Conservation (phyloP, 1,140 invertebrate species). For the Drosophila persimilis region DNA sequence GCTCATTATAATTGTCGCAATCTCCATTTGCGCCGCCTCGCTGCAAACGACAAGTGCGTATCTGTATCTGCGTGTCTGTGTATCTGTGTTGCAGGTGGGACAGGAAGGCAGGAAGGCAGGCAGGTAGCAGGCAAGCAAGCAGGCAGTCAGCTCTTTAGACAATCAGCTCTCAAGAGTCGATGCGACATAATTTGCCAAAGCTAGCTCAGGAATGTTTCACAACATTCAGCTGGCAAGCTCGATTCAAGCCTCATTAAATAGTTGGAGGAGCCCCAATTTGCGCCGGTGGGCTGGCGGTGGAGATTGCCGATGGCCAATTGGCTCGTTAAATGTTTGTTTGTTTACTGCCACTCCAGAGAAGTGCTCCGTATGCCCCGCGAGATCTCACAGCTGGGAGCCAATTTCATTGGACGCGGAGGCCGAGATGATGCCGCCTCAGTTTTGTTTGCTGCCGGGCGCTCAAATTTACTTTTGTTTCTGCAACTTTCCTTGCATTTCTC, state of each 20-base stretch:
- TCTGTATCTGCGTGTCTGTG: constrained; percentile 10
- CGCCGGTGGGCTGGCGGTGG: constrained; percentile 32
- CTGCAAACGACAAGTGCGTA: constrained; percentile 73
- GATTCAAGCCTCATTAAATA: constrained; percentile 38
- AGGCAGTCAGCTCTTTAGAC: neutral
- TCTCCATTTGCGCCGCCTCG: constrained; percentile 72
- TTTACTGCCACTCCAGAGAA: constrained; percentile 37
- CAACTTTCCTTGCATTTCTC: constrained; percentile 78
- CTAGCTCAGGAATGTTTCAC: constrained; percentile 46
- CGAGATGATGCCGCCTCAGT: neutral
- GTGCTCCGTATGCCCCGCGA: neutral
- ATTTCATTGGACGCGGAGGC: constrained; percentile 45
- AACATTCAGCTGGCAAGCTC: constrained; percentile 19
- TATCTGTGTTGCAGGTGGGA: constrained; percentile 8
- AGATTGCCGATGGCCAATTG: constrained; percentile 24
- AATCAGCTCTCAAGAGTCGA: too few species aligned
- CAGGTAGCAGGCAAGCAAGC: neutral
- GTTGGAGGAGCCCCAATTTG: constrained; percentile 14
- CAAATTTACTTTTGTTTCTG: constrained; percentile 70
- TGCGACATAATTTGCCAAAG: constrained; percentile 34
- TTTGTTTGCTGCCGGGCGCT: constrained; percentile 36
- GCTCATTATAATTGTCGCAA: constrained; percentile 76
- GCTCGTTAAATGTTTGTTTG: constrained; percentile 59
- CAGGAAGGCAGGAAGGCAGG: neutral
- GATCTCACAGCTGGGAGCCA: constrained; percentile 12